These are phyloP conservation scores for Drosophila subquinaria DNA, from an alignment of 2,888 invertebrate genomes.

Conservation along the genomic window DNA sequence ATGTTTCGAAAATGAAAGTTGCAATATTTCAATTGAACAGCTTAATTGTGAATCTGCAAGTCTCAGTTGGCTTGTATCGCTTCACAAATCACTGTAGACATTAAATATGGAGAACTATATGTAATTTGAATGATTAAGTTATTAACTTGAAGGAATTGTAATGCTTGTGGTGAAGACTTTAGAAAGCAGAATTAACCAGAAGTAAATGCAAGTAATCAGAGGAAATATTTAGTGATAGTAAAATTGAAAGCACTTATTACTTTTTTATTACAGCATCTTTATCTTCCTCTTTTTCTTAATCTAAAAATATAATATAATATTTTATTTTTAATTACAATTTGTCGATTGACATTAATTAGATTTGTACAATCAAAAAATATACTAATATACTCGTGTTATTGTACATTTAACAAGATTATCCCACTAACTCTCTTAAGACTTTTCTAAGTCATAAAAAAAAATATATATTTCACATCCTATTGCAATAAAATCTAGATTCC, in stretches of 20 bases:
- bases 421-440: not conserved
- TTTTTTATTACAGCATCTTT: no score
- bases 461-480: not conserved
- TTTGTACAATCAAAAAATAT: not conserved
- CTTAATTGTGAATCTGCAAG: constrained; percentile 60
- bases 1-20: constrained; percentile 73
- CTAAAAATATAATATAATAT: no score
- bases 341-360: no score
- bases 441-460: no score
- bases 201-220: not conserved
- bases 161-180: not conserved
- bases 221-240: not conserved
- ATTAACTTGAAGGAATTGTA: not conserved
- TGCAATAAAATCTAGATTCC: constrained; percentile 1
- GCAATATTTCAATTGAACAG: constrained; percentile 69
- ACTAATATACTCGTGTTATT: no score
- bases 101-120: constrained; percentile 42
- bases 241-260: no score
- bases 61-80: constrained; percentile 9
- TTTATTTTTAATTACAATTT: no score
- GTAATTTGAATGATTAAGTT: constrained; percentile 7
- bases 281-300: no score
- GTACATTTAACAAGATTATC: not conserved
- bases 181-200: not conserved
- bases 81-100: constrained; percentile 5